These are phyloP conservation scores for Perizoma flavofasciatum DNA, from an alignment of 2,888 invertebrate genomes.

Conservation along the genomic window DNA sequence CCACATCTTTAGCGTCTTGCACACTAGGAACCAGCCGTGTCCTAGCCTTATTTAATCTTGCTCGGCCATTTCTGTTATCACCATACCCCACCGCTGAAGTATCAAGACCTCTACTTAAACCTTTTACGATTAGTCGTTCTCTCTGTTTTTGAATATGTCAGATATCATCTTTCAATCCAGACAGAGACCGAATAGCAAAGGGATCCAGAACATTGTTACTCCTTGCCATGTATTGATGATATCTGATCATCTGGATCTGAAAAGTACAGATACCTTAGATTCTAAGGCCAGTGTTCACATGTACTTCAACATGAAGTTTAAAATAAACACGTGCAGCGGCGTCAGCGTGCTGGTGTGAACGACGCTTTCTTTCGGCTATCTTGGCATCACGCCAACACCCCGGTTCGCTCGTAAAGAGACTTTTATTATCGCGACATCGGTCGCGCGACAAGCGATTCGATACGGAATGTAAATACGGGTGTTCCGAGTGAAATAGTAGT, in stretches of 20 bases:
- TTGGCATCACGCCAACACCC: conserved; percentile 32
- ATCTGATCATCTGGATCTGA: no score
- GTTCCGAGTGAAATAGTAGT: conserved; percentile 9
- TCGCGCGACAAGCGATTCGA: conserved; percentile 29
- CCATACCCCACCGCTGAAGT: no score
- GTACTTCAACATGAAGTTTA: neutral
- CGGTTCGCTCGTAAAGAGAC: conserved; percentile 29
- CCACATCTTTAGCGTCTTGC: conserved; percentile 21
- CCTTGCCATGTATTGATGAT: no score
- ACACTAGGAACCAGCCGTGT: conserved; percentile 17
- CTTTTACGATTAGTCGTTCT: no score
- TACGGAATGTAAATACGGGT: conserved; percentile 30
- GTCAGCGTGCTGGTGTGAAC: conserved; percentile 21
- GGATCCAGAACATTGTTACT: no score
- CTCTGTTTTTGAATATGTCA: no score
- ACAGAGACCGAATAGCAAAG: no score
- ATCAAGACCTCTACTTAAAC: no score
- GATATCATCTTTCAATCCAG: no score
- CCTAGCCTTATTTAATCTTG: neutral
- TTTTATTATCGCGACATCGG: conserved; percentile 30
- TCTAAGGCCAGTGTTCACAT: neutral
- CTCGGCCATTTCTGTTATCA: no score
- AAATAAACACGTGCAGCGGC: no score
- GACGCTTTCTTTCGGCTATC: conserved; percentile 21
- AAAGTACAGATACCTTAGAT: no score